Percentiles rank a stretch among this genome's conserved stretches.
These are phyloP conservation scores for Frankliniella intonsa DNA, from an alignment of 2,888 invertebrate genomes.

Conservation along the genomic window DNA sequence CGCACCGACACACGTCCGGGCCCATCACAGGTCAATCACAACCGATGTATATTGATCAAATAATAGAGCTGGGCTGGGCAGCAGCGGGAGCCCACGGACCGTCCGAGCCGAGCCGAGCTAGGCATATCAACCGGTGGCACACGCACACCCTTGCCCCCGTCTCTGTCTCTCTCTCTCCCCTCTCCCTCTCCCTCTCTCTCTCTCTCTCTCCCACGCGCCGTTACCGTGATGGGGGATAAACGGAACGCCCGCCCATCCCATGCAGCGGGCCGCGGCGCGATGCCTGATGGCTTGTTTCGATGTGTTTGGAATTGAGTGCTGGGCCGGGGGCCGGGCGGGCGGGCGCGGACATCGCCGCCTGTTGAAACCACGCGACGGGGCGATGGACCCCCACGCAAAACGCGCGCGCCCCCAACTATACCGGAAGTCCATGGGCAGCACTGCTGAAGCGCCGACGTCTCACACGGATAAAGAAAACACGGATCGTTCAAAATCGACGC, in stretches of 20 bases:
- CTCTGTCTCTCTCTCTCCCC: neutral
- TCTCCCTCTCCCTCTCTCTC: conserved; percentile 1
- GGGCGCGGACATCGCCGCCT: neutral
- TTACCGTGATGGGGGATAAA: neutral
- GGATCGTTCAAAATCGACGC: too few relatives aligned
- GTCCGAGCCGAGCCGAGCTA: too few relatives aligned
- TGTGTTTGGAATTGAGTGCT: conserved; percentile 24
- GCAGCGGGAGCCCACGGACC: too few relatives aligned
- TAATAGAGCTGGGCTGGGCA: neutral
- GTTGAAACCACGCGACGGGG: neutral
- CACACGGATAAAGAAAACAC: too few relatives aligned
- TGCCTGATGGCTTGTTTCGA: conserved; percentile 19
- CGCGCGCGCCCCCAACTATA: too few relatives aligned
- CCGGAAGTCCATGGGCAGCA: too few relatives aligned
- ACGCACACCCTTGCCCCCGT: neutral
- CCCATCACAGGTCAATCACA: conserved; percentile 22
- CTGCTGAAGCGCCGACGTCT: too few relatives aligned
- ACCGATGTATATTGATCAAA: conserved; percentile 24
- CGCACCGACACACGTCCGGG: neutral
- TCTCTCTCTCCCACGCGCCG: neutral
- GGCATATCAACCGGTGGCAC: neutral
- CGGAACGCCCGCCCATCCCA: neutral
- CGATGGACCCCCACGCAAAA: neutral
- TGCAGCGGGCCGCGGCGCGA: neutral
- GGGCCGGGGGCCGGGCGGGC: neutral